phyloP scores from a whole-genome alignment of 2,797 vertebrate species.

The Alcedo quadribrachys region DNA sequence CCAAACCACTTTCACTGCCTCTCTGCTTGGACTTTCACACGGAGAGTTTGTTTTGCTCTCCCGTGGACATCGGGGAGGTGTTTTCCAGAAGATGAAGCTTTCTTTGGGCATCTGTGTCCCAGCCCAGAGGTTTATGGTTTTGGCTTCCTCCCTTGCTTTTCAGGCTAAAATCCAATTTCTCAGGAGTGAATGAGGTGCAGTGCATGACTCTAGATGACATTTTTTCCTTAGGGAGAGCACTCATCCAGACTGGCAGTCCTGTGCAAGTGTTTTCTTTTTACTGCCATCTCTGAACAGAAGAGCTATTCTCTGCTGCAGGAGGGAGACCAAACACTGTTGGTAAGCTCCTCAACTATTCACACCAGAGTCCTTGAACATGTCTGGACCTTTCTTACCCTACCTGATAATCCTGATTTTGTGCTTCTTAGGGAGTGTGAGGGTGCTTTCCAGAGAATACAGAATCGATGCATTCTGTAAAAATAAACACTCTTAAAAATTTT shows the following conservation, averaged over 20 bases:
- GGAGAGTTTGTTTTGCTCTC: not conserved
- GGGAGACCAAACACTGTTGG: accelerated
- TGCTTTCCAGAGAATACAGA: not conserved
- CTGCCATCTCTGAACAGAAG: not conserved
- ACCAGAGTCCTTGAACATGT: not conserved
- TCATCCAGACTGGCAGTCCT: not conserved
- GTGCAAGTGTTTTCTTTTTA: not conserved
- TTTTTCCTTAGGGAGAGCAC: not conserved
- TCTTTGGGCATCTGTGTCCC: not conserved
- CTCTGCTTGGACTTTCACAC: accelerated
- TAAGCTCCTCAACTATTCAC: not conserved
- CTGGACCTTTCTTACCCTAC: not conserved
- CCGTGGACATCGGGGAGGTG: not conserved
- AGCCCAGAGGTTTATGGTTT: not conserved
- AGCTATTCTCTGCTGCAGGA: not conserved
- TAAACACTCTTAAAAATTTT: not conserved
- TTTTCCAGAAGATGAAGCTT: not conserved
- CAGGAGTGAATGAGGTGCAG: not conserved
- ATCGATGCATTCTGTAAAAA: not conserved
- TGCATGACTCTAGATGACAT: not conserved
- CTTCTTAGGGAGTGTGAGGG: not conserved
- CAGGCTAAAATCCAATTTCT: not conserved
- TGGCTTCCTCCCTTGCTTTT: not conserved
- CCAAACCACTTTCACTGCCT: accelerated
- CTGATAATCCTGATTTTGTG: not conserved